Percentiles rank a stretch among this genome's conserved stretches.
Conservation (phyloP, 1,140 invertebrate genomes). For the Achatina immaculata region DNA sequence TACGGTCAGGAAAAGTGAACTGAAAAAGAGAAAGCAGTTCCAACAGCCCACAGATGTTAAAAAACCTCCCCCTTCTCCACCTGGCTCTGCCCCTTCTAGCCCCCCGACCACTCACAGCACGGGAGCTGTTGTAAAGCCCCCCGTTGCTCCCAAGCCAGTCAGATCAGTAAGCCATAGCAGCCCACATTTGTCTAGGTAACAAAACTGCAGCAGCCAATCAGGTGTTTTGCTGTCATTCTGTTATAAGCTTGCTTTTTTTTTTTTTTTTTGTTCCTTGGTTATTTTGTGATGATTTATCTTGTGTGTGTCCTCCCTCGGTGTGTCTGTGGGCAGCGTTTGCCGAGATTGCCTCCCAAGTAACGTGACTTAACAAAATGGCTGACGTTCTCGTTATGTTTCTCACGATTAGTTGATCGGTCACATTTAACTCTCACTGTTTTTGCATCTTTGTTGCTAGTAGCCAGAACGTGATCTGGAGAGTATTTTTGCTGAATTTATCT, state of each 20-base stretch:
- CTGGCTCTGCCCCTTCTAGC: constrained; percentile 37
- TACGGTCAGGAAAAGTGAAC: constrained; percentile 66
- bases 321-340: no score
- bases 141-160: constrained; percentile 25
- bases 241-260: background rate
- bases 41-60: constrained; percentile 37
- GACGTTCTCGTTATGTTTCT: no score
- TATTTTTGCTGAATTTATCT: no score
- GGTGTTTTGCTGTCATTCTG: constrained; percentile 3
- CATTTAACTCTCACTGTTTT: no score
- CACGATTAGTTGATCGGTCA: no score
- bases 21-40: constrained; percentile 52
- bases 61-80: constrained; percentile 45
- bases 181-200: constrained; percentile 33
- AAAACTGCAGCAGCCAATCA: background rate
- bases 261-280: background rate
- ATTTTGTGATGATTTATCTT: background rate
- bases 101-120: background rate
- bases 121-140: background rate
- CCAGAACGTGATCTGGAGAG: no score
- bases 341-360: no score
- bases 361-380: no score
- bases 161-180: background rate
- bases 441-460: no score
- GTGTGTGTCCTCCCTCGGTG: background rate